A percentile compares a stretch with the other conserved stretches of the same genome.
Conservation (phyloP, 1,140 invertebrate genomes). For the Tetramorium parvispinum region DNA sequence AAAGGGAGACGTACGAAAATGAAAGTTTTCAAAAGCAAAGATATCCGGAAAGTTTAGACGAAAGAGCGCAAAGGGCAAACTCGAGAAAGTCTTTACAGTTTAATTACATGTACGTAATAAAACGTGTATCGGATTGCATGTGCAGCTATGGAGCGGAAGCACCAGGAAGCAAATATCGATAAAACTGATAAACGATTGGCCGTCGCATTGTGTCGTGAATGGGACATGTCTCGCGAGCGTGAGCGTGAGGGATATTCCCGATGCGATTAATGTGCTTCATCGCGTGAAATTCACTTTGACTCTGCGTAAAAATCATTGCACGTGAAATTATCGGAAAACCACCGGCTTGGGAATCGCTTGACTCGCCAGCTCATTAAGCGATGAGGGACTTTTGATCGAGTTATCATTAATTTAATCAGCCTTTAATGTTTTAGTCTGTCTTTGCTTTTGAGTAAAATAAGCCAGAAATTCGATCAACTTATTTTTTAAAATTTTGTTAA, state of each 20-base stretch:
- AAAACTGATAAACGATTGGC: not conserved
- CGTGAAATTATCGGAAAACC: constrained; percentile 34
- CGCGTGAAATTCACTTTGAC: constrained; percentile 2
- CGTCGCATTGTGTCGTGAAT: not conserved
- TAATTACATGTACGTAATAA: not conserved
- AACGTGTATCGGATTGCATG: not conserved
- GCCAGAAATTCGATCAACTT: not conserved
- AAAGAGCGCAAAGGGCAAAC: not conserved
- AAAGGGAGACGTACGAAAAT: no score
- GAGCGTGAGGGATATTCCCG: not conserved
- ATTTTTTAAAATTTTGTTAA: not conserved
- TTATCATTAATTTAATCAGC: constrained; percentile 14
- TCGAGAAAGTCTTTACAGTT: not conserved
- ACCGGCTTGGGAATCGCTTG: not conserved
- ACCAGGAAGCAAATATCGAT: not conserved
- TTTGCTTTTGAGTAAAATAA: not conserved
- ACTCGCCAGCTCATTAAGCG: not conserved
- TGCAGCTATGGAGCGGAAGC: not conserved
- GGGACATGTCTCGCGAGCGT: not conserved
- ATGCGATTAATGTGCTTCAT: not conserved
- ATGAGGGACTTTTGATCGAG: not conserved
- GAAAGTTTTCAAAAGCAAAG: no score
- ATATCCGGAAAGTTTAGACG: not conserved
- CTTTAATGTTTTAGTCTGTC: not conserved
- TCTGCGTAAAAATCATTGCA: not conserved